Evolutionary conservation across 2,113 vertebrate genomes (phyloP).

Genomic region (Pollimyrus isidori): DNA sequence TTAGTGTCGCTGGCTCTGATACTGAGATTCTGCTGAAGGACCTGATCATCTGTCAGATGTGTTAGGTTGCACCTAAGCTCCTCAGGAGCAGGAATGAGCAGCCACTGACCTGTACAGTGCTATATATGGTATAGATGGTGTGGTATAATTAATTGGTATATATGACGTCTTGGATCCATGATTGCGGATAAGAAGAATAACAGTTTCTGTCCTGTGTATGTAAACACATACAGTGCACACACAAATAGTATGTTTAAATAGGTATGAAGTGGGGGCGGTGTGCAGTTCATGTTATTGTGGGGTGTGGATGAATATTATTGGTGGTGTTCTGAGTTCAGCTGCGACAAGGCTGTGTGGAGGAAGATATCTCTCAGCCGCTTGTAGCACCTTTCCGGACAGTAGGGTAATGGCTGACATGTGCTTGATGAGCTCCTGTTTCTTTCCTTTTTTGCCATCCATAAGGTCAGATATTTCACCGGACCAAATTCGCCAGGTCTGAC

Average conservation of each 20-base stretch:
- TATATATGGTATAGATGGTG: not conserved
- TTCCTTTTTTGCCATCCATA: not conserved
- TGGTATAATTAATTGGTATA: not conserved
- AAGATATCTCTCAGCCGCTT: not conserved
- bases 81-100: not conserved
- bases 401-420: not conserved
- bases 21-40: not conserved
- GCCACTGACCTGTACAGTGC: not conserved
- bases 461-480: not conserved
- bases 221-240: not conserved
- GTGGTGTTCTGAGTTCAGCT: not conserved
- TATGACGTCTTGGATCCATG: not conserved
- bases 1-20: not conserved
- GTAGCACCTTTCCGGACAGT: not conserved
- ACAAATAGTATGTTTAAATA: not conserved
- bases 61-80: not conserved
- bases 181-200: not conserved
- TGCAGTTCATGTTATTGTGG: not conserved
- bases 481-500: not conserved
- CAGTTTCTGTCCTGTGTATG: not conserved
- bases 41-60: not conserved
- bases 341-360: not conserved
- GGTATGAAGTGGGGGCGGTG: not conserved
- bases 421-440: not conserved
- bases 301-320: not conserved